Base-by-base conservation (phyloP, 2,113 vertebrate genomes). In the Dascyllus trimaculatus region DNA sequence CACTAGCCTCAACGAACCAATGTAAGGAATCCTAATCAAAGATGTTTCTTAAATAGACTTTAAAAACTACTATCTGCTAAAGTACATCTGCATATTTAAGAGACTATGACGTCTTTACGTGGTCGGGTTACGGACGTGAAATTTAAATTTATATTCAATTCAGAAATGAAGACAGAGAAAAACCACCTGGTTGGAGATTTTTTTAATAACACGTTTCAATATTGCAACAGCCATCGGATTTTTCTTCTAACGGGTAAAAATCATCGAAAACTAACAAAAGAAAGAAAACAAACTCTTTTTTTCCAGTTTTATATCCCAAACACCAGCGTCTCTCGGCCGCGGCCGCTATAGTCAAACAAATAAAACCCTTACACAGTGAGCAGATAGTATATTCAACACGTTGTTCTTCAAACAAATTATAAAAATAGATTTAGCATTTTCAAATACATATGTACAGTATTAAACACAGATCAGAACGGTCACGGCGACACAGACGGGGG, bases 381-480 rank as follows among this genome's bases (percentile, higher is more conserved):
- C 93, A 88, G 90, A 94, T 93, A 92, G 93, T 92, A 92, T 81
- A 89, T 91, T 88, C 89, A 91, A 96, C 94, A 93, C 95, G 85
- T 93, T 91, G 91, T 93, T 91, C 90, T 87, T 92, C 92, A 91
- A 93, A 95, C 93, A 95, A 96, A 94, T 94, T 94, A 97, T 96
- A 97, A 97, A 97, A 96, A 97, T 95, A 97, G 93, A 96, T 95
- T 93, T 92, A 73, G 92, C 91, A 93, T 95, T 96, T 95, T 96
- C 92, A 95, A 92, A 89, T 96, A 93, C 87, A 92, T 96, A 96
- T 97, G 93, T 96, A 96, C 96, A 97, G 74, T 96, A 96, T 95
- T 93, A 93, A 94, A 96, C 95, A 96, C 15, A 52, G 75, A 75
- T 92, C 81, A 91, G 91, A 91, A 94, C 89, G 90, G 86, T 87